Evolutionary conservation across 1,140 invertebrate genomes (phyloP), one percentile per base, ranked within the genome.

Genomic region (Lepidurus couesii): DNA sequence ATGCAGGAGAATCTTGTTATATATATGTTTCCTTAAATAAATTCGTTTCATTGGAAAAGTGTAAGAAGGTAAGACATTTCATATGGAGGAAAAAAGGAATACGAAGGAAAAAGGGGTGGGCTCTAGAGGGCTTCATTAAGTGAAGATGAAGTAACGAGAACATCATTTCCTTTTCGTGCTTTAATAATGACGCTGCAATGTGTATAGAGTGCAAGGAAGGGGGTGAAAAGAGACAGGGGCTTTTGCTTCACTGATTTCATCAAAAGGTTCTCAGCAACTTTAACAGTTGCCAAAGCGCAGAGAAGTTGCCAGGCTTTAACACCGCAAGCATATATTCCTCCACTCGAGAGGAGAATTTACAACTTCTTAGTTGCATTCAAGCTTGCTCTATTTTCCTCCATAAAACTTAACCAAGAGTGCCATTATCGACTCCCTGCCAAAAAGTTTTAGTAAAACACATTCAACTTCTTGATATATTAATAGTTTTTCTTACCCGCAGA

Each of bases 231-330:
- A 65, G 53, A 65, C 21, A 65, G 13, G 53, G 53, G 53, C 5
- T 65, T 65, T 65, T 65, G 53, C 53, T 65, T 65, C 16, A 21
- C 53, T 65, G 53, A 65, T 65, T 65, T 65, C 53, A 65, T 65
- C 53, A 65, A 65, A 65, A 65, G 53, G 53, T 65, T 65, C 53
- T 65, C 21, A 65, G 53, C 53, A 65, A 65, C 16, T 65, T 65
- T 65, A 65, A 65, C 53, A 65, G 53, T 65, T 65, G 53, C 53
- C 53, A 65, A 65, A 65, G 53, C 53, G 16, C 16, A 65, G 16
- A 65, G 53, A 65, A 65, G 53, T 21, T 65, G 16, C 53, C 53
- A 13, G 53, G 21, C 53, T 65, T 21, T 65, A 65, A 65, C 53
- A 65, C 53, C 53, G 3, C 53, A 65, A 65, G 53, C 53, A 65